Percentiles rank a stretch among this genome's conserved stretches.
Evolutionary conservation across 2,888 invertebrate species (phyloP).

Genomic region (Lamellibrachia satsuma): DNA sequence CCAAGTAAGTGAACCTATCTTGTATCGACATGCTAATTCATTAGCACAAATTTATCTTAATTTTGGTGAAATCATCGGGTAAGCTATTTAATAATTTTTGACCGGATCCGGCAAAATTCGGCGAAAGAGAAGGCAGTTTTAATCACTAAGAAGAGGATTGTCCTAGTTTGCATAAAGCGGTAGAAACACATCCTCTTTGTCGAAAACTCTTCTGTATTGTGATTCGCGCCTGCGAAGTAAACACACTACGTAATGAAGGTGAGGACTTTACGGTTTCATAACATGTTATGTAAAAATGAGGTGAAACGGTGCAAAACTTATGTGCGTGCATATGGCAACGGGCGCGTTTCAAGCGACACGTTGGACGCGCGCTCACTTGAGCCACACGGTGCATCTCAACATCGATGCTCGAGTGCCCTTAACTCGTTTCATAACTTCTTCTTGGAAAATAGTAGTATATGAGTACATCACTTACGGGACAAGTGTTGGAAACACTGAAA

Average conservation of each 20-base stretch:
- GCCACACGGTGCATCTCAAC: neutral
- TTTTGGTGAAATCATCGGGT: too few species aligned
- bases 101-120: too few species aligned
- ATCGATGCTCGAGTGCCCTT: neutral
- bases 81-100: too few species aligned
- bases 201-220: neutral
- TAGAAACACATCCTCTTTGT: neutral
- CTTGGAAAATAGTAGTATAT: neutral
- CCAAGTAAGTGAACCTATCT: too few species aligned
- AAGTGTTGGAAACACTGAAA: neutral
- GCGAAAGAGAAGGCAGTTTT: too few species aligned
- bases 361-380: neutral
- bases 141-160: neutral
- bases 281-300: neutral
- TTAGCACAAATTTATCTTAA: too few species aligned
- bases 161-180: neutral
- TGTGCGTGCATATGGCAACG: neutral
- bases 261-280: neutral
- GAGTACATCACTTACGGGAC: neutral
- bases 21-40: too few species aligned
- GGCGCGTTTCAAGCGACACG: neutral
- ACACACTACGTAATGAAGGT: neutral
- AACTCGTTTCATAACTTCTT: slow-evolving; percentile 11
- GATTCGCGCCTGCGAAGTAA: slow-evolving; percentile 4
- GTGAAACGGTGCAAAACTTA: neutral